A percentile compares a stretch with the other conserved stretches of the same genome.
Evolutionary conservation across 2,113 vertebrate species (phyloP).

Genomic region (Alethe castanea): DNA sequence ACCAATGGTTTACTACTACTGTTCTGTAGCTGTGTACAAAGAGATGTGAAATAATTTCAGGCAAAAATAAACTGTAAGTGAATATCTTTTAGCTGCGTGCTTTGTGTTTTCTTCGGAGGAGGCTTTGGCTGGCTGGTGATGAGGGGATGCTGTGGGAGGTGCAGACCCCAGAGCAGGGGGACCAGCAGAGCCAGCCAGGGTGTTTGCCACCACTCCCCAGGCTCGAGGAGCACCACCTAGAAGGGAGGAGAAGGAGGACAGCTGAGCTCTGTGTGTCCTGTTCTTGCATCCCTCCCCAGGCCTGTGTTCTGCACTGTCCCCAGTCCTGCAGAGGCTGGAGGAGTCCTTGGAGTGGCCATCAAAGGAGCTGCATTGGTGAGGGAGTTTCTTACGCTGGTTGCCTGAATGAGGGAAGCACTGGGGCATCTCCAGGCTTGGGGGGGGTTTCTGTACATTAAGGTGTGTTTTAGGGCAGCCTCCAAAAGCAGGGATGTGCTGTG

Average conservation of each 20-base stretch:
- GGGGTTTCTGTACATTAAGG: background rate
- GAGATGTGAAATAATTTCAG: constrained; percentile 98
- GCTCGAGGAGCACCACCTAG: fast-evolving
- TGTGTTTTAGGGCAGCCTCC: background rate
- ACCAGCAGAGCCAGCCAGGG: background rate
- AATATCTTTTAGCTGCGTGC: constrained; percentile 82
- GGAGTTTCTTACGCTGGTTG: background rate
- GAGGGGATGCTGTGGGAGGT: background rate
- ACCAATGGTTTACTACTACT: constrained; percentile 87
- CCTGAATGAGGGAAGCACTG: background rate
- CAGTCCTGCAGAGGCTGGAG: fast-evolving
- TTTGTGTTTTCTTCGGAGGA: constrained; percentile 46
- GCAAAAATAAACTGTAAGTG: constrained; percentile 97
- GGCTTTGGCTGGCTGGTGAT: fast-evolving
- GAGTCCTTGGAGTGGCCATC: background rate
- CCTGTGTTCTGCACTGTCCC: fast-evolving
- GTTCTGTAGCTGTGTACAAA: constrained; percentile 94
- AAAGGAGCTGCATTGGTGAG: background rate
- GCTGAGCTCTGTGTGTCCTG: background rate
- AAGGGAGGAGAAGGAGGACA: background rate
- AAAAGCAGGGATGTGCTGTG: background rate
- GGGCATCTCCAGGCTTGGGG: fast-evolving
- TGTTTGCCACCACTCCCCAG: background rate
- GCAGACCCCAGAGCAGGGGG: background rate
- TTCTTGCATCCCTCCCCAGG: background rate